Base-by-base conservation (phyloP, 1,140 invertebrate genomes). In the Stratiolaelaps scimitus region DNA sequence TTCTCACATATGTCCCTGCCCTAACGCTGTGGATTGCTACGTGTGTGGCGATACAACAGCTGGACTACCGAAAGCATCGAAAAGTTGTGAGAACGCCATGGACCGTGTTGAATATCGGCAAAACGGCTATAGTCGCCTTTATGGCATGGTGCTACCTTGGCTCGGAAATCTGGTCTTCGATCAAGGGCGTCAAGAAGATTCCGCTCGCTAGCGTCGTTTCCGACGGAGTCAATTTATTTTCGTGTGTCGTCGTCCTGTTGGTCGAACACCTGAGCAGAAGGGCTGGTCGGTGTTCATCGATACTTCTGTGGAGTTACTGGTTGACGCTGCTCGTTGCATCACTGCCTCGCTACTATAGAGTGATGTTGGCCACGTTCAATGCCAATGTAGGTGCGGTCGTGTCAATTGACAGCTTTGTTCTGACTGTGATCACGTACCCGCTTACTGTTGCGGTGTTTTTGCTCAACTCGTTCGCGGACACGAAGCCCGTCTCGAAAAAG, bases 391-490 rank as follows among this genome's bases (percentile, higher is more conserved):
- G 4, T 10, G 34, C 4, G 5, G 34, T 40, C 10, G 10, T 10
- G 10, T 40, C 34, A 40, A 10, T 40, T 40, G 34, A 40, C 5
- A 40, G 10, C 34, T 40, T 40, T 10, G 34, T 40, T 10, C 4
- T 40, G 10, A 6, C 34, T 6, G 34, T 40, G 10, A 40, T 40
- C 10, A 40, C 34, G 5, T 40, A 40, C 77, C 81, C 84, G 1
- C 72, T 88, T 64, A 78, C 86, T 19, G 70, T 85, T 47, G 69
- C 83, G 20, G 80, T 88, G 77, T 82, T 90, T 64, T 66, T 92
- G 64, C 75, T 92, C 6, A 89, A 89, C 72, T 91, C 86, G 73
- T 84, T 89, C 68, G 84, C 84, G 23, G 89, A 92, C 75, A 68
- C 67, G 2, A 66, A 67, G 56, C 68, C 69, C 56, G 7, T 45